Evolutionary conservation across 2,113 vertebrate genomes (phyloP).

Genomic region (Heterocephalus glaber): DNA sequence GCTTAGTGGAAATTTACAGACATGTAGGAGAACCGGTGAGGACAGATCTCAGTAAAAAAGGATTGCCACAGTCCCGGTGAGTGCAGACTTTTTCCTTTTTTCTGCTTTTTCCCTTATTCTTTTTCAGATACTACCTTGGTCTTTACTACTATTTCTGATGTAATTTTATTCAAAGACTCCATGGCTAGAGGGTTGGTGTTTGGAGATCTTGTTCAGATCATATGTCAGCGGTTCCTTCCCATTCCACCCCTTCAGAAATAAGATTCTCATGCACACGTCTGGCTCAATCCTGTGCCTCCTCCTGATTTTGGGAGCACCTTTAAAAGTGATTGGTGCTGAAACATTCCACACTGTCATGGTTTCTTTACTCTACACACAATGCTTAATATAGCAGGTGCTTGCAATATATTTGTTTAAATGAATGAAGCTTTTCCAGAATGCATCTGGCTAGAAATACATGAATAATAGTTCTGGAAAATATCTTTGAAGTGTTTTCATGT

Average conservation of each 20-base stretch:
- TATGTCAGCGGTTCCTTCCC: background rate
- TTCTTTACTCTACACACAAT: background rate
- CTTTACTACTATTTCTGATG: background rate
- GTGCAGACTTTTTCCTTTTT: slow-evolving; percentile 63
- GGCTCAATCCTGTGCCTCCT: too few species aligned
- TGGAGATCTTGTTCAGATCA: background rate
- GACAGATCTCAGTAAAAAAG: slow-evolving; percentile 98
- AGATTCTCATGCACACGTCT: background rate
- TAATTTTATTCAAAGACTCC: slow-evolving; percentile 13
- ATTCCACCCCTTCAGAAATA: background rate
- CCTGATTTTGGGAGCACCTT: background rate
- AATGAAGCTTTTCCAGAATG: background rate
- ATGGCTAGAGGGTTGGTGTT: background rate
- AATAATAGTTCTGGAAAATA: background rate
- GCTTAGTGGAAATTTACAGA: slow-evolving; percentile 98
- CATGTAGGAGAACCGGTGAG: slow-evolving; percentile 98
- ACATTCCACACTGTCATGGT: background rate
- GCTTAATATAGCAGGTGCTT: background rate
- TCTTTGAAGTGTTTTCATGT: slow-evolving; percentile 37
- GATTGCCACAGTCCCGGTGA: slow-evolving; percentile 97
- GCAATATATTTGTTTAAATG: slow-evolving; percentile 7
- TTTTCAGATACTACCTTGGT: slow-evolving; percentile 26
- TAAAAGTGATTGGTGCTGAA: background rate
- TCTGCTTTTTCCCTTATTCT: background rate
- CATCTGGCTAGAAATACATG: background rate